Evolutionary conservation across 2,113 vertebrate species (phyloP), one percentile per base, ranked within the genome.

Genomic region (Erpornis zantholeuca): DNA sequence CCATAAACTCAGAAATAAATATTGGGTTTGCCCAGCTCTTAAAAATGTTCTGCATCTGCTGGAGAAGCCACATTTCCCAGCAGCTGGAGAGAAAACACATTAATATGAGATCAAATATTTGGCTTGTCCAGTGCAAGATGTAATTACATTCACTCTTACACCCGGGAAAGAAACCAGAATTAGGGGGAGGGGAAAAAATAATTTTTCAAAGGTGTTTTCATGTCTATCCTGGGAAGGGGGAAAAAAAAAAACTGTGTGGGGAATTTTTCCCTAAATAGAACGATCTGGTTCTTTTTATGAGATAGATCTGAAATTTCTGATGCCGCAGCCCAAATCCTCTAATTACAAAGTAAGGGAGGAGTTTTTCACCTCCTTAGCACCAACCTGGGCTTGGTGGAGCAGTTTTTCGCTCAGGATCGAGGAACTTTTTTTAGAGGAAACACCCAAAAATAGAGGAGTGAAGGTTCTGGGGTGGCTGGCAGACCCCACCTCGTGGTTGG

Each of bases 191-290:
- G 86, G 68, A 95, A 97, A 95, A 97, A 95, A 94, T 56, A 92
- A 92, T 66, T 87, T 97, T 97, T 98, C 96, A 95, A 96, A 97
- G 97, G 96, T 97, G 95, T 97, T 96, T 94, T 96, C 94, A 93
- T 86, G 88, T 77, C 82, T 98, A 14, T 94, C 86, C 79, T 76
- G 73, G 82, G 92, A 94, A 93, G 95, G 88, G 44, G 63, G 40
- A 14, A 42, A 11, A 72, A 69, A 94, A 61, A 12, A 11, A 31
- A 12, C 42, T 1, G 44, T 17, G 70, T 42, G 47, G 84, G 56
- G 83, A 61, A 83, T 82, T 95, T 96, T 89, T 77, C 96, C 95
- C 96, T 97, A 97, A 98, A 98, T 98, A 98, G 85, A 97, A 94
- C 10, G 69, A 96, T 96, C 60, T 86, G 86, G 42, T 96, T 76